Percentiles rank a stretch among this genome's conserved stretches.
Conservation (phyloP, 2,888 invertebrate species). For the Epinotia bilunana region DNA sequence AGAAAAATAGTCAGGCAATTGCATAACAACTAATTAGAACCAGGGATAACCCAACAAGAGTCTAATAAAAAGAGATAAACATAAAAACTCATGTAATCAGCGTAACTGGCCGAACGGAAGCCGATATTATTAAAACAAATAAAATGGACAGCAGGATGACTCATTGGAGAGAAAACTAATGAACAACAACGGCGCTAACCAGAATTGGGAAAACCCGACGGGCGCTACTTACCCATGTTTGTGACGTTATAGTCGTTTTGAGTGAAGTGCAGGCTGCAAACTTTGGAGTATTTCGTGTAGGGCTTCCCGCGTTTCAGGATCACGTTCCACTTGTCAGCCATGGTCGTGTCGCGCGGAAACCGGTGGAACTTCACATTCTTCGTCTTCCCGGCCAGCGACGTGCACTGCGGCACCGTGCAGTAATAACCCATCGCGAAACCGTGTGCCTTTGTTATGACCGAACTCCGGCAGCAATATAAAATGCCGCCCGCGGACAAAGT, state of each 20-base stretch:
- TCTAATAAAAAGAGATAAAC: conserved; percentile 21
- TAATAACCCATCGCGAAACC: conserved; percentile 78
- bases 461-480: conserved; percentile 46
- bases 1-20: conserved; percentile 23
- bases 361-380: conserved; percentile 82
- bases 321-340: conserved; percentile 78
- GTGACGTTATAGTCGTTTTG: conserved; percentile 80
- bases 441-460: conserved; percentile 61
- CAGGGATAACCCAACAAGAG: conserved; percentile 24
- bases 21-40: conserved; percentile 17
- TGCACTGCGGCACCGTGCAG: conserved; percentile 82
- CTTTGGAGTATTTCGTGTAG: conserved; percentile 81
- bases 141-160: conserved; percentile 52
- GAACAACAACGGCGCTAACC: conserved; percentile 53
- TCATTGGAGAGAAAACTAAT: conserved; percentile 54
- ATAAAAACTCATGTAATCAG: conserved; percentile 16
- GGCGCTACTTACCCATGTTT: conserved; percentile 83
- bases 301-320: conserved; percentile 80
- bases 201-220: conserved; percentile 75
- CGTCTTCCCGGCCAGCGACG: conserved; percentile 82
- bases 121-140: conserved; percentile 42
- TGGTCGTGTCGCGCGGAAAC: conserved; percentile 72
- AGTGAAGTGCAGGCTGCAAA: conserved; percentile 80
- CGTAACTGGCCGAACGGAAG: conserved; percentile 21
- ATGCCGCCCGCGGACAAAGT: conserved; percentile 48